These are phyloP conservation scores for Acrocyrtus sp. DNA, from an alignment of 2,888 invertebrate species.

Conservation along the genomic window DNA sequence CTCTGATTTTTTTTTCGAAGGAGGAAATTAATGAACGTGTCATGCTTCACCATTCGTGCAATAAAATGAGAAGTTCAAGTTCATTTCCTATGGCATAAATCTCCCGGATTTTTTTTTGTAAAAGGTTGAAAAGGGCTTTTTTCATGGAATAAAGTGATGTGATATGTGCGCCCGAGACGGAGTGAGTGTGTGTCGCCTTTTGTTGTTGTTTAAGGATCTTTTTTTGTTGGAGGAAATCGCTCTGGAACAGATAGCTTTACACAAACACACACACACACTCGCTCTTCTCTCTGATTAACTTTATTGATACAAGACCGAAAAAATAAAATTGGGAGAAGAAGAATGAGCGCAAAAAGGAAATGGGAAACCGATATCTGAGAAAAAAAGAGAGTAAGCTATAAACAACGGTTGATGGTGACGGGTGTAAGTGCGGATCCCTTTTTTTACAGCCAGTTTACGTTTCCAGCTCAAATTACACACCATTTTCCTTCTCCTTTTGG, in stretches of 20 bases:
- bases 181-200: not conserved
- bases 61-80: slow-evolving; percentile 30
- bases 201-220: no score
- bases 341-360: slow-evolving; percentile 27
- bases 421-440: not conserved
- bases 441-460: slow-evolving; percentile 31
- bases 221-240: not conserved
- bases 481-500: no score
- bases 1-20: not conserved
- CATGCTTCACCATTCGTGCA: not conserved
- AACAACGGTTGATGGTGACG: not conserved
- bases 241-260: not conserved
- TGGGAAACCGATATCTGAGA: slow-evolving; percentile 42
- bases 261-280: no score
- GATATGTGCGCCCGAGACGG: not conserved
- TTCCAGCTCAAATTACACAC: slow-evolving; percentile 44
- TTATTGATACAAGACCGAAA: not conserved
- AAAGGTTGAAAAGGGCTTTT: not conserved
- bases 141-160: not conserved
- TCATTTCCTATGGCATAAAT: slow-evolving; percentile 42
- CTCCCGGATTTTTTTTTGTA: not conserved
- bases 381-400: slow-evolving; percentile 24
- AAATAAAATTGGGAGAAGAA: not conserved
- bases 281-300: not conserved
- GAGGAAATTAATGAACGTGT: not conserved